Evolutionary conservation across 2,888 invertebrate genomes (phyloP).

Genomic region (Hipparchia semele): DNA sequence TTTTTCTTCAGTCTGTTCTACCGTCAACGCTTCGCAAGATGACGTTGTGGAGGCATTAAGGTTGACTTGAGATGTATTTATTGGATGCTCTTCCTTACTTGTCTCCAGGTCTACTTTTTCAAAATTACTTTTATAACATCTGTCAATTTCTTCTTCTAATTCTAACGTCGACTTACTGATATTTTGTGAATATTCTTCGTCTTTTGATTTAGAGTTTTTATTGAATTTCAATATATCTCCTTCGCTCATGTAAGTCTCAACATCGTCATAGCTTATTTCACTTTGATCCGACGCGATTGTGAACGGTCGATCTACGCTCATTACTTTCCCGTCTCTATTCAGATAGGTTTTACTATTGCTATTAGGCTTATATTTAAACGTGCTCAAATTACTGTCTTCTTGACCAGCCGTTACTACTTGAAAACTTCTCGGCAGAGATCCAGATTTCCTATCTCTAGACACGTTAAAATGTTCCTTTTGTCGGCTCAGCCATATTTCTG

Average conservation of each 20-base stretch:
- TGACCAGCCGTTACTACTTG: conserved; percentile 84
- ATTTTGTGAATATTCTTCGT: conserved; percentile 64
- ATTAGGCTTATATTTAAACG: conserved; percentile 74
- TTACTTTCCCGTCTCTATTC: conserved; percentile 84
- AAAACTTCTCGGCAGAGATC: conserved; percentile 90
- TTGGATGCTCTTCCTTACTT: conserved; percentile 64
- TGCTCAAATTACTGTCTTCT: conserved; percentile 68
- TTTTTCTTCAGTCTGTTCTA: conserved; percentile 72
- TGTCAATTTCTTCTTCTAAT: conserved; percentile 77
- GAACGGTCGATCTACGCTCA: conserved; percentile 85
- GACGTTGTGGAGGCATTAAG: conserved; percentile 80
- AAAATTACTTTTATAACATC: conserved; percentile 78
- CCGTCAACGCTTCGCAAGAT: conserved; percentile 79
- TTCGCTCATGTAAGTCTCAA: conserved; percentile 82
- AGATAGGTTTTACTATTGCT: conserved; percentile 78
- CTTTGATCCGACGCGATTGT: conserved; percentile 89
- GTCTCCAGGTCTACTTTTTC: conserved; percentile 65
- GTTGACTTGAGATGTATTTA: conserved; percentile 69
- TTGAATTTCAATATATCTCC: conserved; percentile 73
- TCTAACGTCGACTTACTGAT: conserved; percentile 78
- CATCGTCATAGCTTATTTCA: conserved; percentile 86
- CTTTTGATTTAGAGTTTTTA: conserved; percentile 61
- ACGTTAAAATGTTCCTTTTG: conserved; percentile 87
- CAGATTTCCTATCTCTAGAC: conserved; percentile 86
- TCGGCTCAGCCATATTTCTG: conserved; percentile 88